A percentile compares a stretch with the other conserved stretches of the same genome.
phyloP scores from a whole-genome alignment of 2,888 invertebrate genomes.

The Chorisops tibialis region DNA sequence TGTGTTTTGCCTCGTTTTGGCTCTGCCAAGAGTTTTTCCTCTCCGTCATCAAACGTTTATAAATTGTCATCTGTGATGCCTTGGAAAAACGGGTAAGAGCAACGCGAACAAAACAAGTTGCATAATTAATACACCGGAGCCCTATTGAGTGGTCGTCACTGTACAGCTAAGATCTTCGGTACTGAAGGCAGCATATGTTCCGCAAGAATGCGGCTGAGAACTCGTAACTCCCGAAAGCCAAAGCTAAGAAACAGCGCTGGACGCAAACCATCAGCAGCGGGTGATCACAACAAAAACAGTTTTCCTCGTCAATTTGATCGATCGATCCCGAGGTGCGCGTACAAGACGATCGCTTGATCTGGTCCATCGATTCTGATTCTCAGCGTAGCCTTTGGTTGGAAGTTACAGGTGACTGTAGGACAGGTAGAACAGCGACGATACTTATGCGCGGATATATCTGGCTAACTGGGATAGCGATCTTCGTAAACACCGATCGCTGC shows the following conservation, averaged over 20 bases:
- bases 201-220: constrained; percentile 29
- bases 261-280: neutral
- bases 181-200: constrained; percentile 33
- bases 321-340: neutral
- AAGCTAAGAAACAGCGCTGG: constrained; percentile 2
- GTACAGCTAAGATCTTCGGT: constrained; percentile 31
- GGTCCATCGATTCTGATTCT: neutral
- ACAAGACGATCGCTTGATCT: neutral
- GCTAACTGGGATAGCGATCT: neutral
- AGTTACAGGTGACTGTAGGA: neutral
- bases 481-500: neutral
- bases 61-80: neutral
- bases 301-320: constrained; percentile 5
- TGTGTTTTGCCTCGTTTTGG: constrained; percentile 14
- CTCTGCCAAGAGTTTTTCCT: constrained; percentile 8
- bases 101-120: constrained; percentile 13
- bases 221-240: constrained; percentile 32
- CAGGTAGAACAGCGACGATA: no score
- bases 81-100: neutral
- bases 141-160: no score
- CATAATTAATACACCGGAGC: constrained; percentile 9
- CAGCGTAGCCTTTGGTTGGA: neutral
- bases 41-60: constrained; percentile 10
- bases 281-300: neutral
- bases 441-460: no score